Evolutionary conservation across 2,797 vertebrate genomes (phyloP).

Genomic region (Kryptopterus vitreolus): DNA sequence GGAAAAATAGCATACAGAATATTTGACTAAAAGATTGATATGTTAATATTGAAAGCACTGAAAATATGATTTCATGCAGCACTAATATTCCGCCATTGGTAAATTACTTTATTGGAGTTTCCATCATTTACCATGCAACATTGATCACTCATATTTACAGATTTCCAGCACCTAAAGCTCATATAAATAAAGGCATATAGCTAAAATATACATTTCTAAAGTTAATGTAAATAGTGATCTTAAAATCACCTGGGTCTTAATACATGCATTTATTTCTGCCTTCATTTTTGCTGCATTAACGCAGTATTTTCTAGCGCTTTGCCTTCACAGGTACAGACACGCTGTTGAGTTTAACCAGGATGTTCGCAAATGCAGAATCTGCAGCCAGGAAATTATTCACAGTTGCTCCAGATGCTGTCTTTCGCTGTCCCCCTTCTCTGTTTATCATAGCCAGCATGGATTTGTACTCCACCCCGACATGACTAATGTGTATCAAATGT

Average conservation of each 20-base stretch:
- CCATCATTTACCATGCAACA: neutral
- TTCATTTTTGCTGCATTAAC: neutral
- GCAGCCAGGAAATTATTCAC: conserved; percentile 5
- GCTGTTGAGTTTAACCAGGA: neutral
- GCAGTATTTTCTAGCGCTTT: neutral
- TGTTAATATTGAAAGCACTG: neutral
- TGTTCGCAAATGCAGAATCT: neutral
- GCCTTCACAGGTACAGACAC: neutral
- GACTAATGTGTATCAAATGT: conserved; percentile 25
- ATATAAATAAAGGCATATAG: neutral
- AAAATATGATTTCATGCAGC: neutral
- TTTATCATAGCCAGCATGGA: neutral
- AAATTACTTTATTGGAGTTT: neutral
- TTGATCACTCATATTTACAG: neutral
- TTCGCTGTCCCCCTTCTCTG: neutral
- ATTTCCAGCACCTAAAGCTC: neutral
- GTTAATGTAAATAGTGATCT: neutral
- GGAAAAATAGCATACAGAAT: neutral
- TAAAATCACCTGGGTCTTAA: neutral
- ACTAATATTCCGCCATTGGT: neutral
- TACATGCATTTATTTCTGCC: neutral
- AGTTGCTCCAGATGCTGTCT: conserved; percentile 26
- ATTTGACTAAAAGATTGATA: neutral
- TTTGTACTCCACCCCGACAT: conserved; percentile 24
- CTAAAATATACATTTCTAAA: neutral